Evolutionary conservation across 2,113 vertebrate species (phyloP).

Genomic region (Nycticryphes semicollaris): DNA sequence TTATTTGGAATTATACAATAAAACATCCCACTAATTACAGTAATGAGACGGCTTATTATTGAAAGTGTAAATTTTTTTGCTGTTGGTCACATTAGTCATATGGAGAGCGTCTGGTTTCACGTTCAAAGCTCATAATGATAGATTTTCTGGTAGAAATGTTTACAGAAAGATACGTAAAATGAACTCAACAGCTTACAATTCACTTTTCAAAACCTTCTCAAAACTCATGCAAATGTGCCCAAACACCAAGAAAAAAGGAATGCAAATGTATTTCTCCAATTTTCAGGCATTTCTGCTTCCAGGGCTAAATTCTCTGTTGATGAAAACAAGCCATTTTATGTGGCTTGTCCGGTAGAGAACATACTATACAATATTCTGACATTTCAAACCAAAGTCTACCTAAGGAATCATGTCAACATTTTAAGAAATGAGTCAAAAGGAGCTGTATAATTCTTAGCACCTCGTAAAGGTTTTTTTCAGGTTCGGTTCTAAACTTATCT

Average conservation of each 20-base stretch:
- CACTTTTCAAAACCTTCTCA: not conserved
- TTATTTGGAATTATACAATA: not conserved
- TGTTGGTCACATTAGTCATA: not conserved
- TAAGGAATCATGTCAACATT: not conserved
- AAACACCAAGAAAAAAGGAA: slow-evolving; percentile 8
- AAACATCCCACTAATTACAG: not conserved
- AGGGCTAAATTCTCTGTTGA: not conserved
- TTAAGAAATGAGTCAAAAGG: not conserved
- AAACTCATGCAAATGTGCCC: not conserved
- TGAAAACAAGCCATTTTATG: not conserved
- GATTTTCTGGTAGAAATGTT: not conserved
- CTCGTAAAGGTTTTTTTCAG: not conserved
- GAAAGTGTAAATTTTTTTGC: not conserved
- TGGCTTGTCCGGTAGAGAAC: not conserved
- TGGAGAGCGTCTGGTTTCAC: not conserved
- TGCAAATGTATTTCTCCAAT: not conserved
- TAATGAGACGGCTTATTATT: not conserved
- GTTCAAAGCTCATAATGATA: not conserved
- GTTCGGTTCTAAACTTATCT: not conserved
- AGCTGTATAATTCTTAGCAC: not conserved
- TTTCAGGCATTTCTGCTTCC: slow-evolving; percentile 4
- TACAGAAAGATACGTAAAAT: not conserved
- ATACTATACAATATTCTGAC: not conserved
- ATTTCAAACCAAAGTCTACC: not conserved
- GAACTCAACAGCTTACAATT: not conserved